phyloP scores from a whole-genome alignment of 2,797 vertebrate genomes.

The Sebastes itinus region DNA sequence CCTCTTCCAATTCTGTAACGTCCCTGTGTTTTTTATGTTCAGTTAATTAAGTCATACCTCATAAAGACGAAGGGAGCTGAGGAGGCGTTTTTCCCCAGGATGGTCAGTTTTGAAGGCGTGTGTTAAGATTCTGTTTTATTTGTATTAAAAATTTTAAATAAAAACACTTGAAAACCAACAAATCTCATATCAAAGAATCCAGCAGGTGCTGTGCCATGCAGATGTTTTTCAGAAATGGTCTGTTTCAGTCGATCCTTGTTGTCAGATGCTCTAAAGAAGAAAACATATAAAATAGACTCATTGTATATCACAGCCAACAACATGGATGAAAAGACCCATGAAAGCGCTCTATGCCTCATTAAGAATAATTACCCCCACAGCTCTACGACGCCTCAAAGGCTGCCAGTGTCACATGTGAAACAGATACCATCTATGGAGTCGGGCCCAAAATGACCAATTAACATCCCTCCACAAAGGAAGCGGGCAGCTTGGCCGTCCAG shows the following conservation, averaged over 20 bases:
- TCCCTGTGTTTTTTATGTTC: neutral
- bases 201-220: neutral
- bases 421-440: slow-evolving; percentile 47
- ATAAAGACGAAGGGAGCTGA: neutral
- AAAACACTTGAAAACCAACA: neutral
- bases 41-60: neutral
- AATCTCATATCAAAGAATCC: neutral
- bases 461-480: slow-evolving; percentile 42
- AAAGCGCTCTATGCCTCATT: slow-evolving; percentile 48
- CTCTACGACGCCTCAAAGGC: slow-evolving; percentile 44
- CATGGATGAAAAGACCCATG: slow-evolving; percentile 18
- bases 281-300: neutral
- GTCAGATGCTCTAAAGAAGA: neutral
- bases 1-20: neutral
- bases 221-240: neutral
- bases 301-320: neutral
- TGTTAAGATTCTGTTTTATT: neutral
- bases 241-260: neutral
- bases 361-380: slow-evolving; percentile 60
- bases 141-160: neutral
- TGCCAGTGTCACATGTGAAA: slow-evolving; percentile 65
- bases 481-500: slow-evolving; percentile 10
- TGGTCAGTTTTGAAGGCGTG: neutral
- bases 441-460: slow-evolving; percentile 55
- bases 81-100: neutral